A percentile compares a stretch with the other conserved stretches of the same genome.
phyloP scores from a whole-genome alignment of 2,888 invertebrate genomes.

The Drepana falcataria region DNA sequence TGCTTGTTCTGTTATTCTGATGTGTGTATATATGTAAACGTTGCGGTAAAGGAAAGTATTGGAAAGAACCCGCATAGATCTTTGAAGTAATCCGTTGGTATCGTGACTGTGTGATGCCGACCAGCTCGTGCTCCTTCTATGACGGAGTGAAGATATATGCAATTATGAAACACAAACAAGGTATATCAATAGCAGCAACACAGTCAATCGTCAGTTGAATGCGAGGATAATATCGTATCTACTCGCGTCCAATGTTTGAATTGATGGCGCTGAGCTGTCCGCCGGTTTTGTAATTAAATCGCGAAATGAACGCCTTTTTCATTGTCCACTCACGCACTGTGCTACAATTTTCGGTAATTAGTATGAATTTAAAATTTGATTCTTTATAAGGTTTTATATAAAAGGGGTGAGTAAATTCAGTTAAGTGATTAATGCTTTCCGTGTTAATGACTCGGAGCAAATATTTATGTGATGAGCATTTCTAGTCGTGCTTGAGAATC shows the following conservation, averaged over 20 bases:
- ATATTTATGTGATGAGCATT: too few species aligned
- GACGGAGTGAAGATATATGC: too few species aligned
- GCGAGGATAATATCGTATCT: slow-evolving; percentile 9
- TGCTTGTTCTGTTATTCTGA: too few species aligned
- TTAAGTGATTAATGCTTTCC: too few species aligned
- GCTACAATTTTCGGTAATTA: slow-evolving; percentile 6
- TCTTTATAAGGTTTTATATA: slow-evolving; percentile 3
- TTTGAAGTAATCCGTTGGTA: too few species aligned
- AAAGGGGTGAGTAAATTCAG: slow-evolving; percentile 3
- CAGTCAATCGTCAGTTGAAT: slow-evolving; percentile 14
- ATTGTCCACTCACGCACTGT: not conserved
- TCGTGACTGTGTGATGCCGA: too few species aligned
- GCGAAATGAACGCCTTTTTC: slow-evolving; percentile 8
- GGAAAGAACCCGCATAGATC: too few species aligned
- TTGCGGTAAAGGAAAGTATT: too few species aligned
- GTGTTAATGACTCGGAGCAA: too few species aligned
- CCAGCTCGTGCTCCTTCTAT: too few species aligned
- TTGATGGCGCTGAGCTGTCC: slow-evolving; percentile 6
- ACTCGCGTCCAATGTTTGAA: slow-evolving; percentile 13
- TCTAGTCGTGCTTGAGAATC: too few species aligned
- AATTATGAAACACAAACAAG: not conserved
- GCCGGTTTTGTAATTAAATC: slow-evolving; percentile 24
- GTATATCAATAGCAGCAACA: slow-evolving; percentile 9
- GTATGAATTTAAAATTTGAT: slow-evolving; percentile 8
- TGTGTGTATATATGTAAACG: too few species aligned